A percentile compares a stretch with the other conserved stretches of the same genome.
Conservation (phyloP, 2,797 vertebrate genomes). For the Microchirus variegatus region DNA sequence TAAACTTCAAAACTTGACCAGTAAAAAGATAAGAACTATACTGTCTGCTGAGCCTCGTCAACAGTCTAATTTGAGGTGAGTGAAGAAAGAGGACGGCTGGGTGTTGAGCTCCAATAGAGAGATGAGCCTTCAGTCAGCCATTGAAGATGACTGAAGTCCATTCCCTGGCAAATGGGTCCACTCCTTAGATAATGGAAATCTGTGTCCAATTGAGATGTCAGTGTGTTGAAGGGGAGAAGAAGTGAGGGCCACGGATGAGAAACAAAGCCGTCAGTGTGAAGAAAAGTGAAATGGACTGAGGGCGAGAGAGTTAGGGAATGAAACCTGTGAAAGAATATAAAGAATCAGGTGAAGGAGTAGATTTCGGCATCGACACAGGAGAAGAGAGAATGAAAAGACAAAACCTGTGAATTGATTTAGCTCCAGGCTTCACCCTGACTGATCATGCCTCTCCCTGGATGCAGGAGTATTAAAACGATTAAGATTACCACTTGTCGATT, state of each 20-base stretch:
- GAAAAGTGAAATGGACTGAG: constrained; percentile 28
- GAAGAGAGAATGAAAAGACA: neutral
- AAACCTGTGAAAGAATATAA: constrained; percentile 22
- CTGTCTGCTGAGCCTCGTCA: constrained; percentile 35
- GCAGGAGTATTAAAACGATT: constrained; percentile 62
- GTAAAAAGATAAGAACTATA: neutral
- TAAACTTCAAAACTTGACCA: neutral
- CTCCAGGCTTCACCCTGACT: constrained; percentile 55
- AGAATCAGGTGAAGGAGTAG: constrained; percentile 12
- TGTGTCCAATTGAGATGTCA: constrained; percentile 59
- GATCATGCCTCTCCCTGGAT: constrained; percentile 70
- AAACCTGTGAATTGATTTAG: constrained; percentile 66
- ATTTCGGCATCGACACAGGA: constrained; percentile 14
- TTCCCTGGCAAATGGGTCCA: constrained; percentile 62
- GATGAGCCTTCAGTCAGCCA: constrained; percentile 46
- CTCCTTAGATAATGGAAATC: constrained; percentile 70
- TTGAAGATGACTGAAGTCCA: constrained; percentile 45
- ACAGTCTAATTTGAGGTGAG: neutral
- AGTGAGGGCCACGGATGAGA: constrained; percentile 42
- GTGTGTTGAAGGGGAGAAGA: constrained; percentile 29
- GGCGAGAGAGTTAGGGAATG: constrained; percentile 18
- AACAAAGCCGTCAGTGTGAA: constrained; percentile 31
- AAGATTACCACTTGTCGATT: constrained; percentile 81
- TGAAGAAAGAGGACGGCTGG: constrained; percentile 11
- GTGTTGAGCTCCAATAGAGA: constrained; percentile 43